Percentiles rank a stretch among this genome's conserved stretches.
These are phyloP conservation scores for Tychaedon coryphoeus DNA, from an alignment of 2,113 vertebrate genomes.

Conservation along the genomic window DNA sequence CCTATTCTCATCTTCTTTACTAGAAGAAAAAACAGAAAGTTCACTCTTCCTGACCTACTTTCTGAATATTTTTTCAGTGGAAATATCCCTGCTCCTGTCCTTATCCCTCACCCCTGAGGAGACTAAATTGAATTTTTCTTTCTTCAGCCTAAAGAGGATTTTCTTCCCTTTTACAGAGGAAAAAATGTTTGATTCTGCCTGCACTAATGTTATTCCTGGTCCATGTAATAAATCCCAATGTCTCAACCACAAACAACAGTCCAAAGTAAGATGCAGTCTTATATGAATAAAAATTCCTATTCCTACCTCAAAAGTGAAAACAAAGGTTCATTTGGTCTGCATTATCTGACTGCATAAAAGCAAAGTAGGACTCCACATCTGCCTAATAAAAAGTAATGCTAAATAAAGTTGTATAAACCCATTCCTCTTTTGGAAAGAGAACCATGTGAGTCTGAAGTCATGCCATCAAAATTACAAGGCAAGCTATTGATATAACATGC, in stretches of 20 bases:
- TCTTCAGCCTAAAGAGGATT: not conserved
- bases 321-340: not conserved
- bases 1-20: not conserved
- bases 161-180: not conserved
- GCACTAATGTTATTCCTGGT: not conserved
- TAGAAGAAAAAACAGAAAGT: not conserved
- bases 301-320: not conserved
- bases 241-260: not conserved
- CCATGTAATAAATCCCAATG: not conserved
- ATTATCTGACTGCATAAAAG: not conserved
- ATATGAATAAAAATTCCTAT: not conserved
- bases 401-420: not conserved
- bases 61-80: not conserved
- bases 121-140: not conserved
- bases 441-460: not conserved
- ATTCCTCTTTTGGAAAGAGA: not conserved
- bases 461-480: not conserved
- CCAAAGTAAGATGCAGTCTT: not conserved
- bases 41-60: slow-evolving; percentile 12
- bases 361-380: not conserved
- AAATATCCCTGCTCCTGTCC: not conserved
- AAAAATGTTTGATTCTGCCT: not conserved
- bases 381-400: not conserved
- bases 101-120: not conserved
- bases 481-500: not conserved